Base-by-base conservation (phyloP, 1,140 invertebrate species). In the Gonatopus flavifemur region DNA sequence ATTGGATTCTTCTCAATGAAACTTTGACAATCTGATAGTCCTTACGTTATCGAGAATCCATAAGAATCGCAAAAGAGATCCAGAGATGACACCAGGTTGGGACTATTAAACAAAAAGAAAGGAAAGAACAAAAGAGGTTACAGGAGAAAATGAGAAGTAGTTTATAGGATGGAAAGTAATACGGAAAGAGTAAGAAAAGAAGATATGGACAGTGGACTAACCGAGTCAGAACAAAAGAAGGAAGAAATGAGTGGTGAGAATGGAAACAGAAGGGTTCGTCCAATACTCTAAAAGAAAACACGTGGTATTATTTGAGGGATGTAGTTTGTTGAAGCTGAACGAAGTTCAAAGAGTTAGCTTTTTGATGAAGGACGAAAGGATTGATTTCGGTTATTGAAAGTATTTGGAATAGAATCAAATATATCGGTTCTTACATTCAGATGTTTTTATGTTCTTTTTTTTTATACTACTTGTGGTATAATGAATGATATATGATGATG, bases 201-300 rank as follows among this genome's bases (percentile, higher is more conserved):
- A 21, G 18, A 32, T 13, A n/a, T 20, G 12, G 20, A 10, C 15
- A 39, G 44, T 20, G 25, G n/a, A n/a, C n/a, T n/a, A n/a, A n/a
- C n/a, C n/a, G n/a, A 25, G 21, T 20, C 5, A 8, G 16, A n/a
- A 3, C 9, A 37, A 12, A 13, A 31, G 30, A 6, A 33, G n/a
- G 16, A 15, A 52, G 20, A 36, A 18, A 10, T 24, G 21, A 25
- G 18, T 1, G 30, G 35, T 18, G 45, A 55, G 37, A 52, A 59
- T 59, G 55, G 55, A 59, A 52, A 49, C 56, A 40, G 47, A 39
- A 40, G 49, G 40, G 46, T 49, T 57, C n/a, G n/a, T n/a, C n/a
- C n/a, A n/a, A n/a, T n/a, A n/a, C n/a, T n/a, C n/a, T n/a, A 54
- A 59, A 54, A 59, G 57, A 53, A 59, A 57, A 59, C 57, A 59